phyloP scores from a whole-genome alignment of 1,140 invertebrate species.

The Steinernema feltiae region DNA sequence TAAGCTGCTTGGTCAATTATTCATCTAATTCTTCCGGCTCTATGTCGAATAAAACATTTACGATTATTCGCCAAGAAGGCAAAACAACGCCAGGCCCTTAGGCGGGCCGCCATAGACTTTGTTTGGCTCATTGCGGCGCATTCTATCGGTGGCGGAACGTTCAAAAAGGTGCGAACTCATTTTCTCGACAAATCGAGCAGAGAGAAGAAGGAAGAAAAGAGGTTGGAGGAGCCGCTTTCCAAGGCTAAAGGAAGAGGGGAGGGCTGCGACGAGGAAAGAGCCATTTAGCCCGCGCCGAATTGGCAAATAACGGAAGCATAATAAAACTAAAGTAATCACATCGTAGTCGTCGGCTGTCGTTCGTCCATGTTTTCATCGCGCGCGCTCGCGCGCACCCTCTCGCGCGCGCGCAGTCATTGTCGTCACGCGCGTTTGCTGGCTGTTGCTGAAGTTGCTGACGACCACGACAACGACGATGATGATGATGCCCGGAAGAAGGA shows the following conservation, averaged over 20 bases:
- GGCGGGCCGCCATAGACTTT: neutral
- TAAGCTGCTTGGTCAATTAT: constrained; percentile 4
- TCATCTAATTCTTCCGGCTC: neutral
- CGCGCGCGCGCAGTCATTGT: neutral
- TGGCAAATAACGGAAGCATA: constrained; percentile 15
- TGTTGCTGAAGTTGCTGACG: constrained; percentile 10
- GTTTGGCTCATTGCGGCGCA: neutral
- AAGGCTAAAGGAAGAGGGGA: neutral
- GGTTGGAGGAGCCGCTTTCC: neutral
- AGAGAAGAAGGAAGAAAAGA: neutral
- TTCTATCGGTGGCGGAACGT: neutral
- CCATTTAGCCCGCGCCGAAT: constrained; percentile 5
- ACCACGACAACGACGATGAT: too few species aligned
- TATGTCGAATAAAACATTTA: neutral
- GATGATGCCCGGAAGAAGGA: constrained; percentile 2
- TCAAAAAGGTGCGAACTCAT: neutral
- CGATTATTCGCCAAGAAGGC: neutral
- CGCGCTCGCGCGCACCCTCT: neutral
- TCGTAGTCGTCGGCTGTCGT: constrained; percentile 12
- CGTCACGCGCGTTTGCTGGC: neutral
- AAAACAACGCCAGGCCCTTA: neutral
- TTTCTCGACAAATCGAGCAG: neutral
- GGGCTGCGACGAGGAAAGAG: constrained; percentile 5
- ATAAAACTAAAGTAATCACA: constrained; percentile 15
- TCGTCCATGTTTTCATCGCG: constrained; percentile 8